Evolutionary conservation across 2,888 invertebrate species (phyloP), one percentile per base, ranked within the genome.

Genomic region (Pristionchus exspectatus): DNA sequence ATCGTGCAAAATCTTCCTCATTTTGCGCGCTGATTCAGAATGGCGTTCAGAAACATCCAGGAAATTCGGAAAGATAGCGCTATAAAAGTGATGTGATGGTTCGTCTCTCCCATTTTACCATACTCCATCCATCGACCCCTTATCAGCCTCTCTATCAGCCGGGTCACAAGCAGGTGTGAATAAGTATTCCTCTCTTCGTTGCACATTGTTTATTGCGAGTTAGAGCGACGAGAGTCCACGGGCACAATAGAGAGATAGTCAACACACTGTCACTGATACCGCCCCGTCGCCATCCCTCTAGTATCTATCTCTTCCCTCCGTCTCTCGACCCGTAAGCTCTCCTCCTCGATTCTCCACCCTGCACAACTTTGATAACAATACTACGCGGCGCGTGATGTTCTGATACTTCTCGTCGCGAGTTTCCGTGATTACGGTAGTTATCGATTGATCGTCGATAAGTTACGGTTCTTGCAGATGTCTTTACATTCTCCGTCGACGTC

Each of bases 251-350:
- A 74, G 74, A 74, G 74, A 74, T 16, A 21, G 38, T 74, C 74
- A 74, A 72, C 69, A 72, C 30, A 30, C 72, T 18, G 38, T 74
- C 74, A 38, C 74, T 74, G 38, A 33, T 38, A 74, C 74, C 83
- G 50, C 54, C 83, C 30, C 72, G 72, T 9, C 27, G 72, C 72
- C 38, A 38, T 56, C 54, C 38, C 33, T 83, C 56, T 83, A 27
- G 21, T 85, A 33, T 85, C 84, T 85, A 59, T 21, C 59, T 38
- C 50, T 44, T 24, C 81, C 50, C 59, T n/a, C 85, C 21, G 44
- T 87, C 87, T 87, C 86, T 66, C 66, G 12, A 24, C 56, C 56
- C 59, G 50, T 59, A 85, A 87, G 44, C 87, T 69, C 72, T 24
- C 38, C 66, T 2, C 86, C 38, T 86, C 72, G n/a, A 66, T 66